phyloP scores from a whole-genome alignment of 2,888 invertebrate genomes.

The Brachyptera putata region DNA sequence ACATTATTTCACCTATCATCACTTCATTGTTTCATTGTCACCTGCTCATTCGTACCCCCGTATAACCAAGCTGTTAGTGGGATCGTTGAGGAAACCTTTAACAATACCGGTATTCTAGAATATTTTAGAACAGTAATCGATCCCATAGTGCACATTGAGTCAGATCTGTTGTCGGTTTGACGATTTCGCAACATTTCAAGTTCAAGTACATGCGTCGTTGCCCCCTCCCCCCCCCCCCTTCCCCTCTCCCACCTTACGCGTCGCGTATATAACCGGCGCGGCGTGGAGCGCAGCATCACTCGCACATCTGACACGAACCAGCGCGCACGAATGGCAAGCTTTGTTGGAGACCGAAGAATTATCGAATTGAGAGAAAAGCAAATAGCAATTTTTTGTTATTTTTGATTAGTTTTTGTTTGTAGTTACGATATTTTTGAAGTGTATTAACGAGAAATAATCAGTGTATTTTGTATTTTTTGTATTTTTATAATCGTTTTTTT shows the following conservation, averaged over 20 bases:
- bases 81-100: no score
- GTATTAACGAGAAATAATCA: neutral
- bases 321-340: neutral
- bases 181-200: no score
- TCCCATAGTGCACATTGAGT: no score
- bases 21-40: no score
- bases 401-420: neutral
- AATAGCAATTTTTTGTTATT: neutral
- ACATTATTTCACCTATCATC: no score
- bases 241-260: neutral
- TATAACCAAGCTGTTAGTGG: no score
- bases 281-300: neutral
- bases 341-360: neutral
- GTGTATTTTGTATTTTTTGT: neutral
- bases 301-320: no score
- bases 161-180: no score
- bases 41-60: no score
- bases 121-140: no score
- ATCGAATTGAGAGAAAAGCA: constrained; percentile 1
- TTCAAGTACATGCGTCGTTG: no score
- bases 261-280: neutral
- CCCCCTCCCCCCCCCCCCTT: neutral
- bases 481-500: neutral
- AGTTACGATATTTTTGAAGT: neutral
- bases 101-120: no score